A percentile compares a stretch with the other conserved stretches of the same genome.
phyloP scores from a whole-genome alignment of 2,888 invertebrate species.

The Brassicogethes aeneus region DNA sequence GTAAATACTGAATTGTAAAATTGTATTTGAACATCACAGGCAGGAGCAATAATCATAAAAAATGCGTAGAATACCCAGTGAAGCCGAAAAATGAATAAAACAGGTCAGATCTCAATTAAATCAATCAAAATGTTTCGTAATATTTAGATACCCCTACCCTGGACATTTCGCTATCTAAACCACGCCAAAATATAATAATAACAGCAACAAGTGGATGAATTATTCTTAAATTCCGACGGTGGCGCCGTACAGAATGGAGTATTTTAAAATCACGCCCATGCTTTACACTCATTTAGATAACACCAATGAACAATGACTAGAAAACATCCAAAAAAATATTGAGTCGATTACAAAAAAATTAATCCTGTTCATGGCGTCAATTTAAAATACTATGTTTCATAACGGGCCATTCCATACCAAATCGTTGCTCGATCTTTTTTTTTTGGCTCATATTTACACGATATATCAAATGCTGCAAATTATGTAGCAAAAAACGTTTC shows the following conservation, averaged over 20 bases:
- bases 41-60: conserved; percentile 22
- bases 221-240: conserved; percentile 2
- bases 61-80: conserved; percentile 6
- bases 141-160: conserved; percentile 31
- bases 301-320: too few species aligned
- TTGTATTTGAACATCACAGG: conserved; percentile 31
- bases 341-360: background rate
- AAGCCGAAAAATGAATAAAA: background rate
- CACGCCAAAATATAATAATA: conserved; percentile 12
- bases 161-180: conserved; percentile 28
- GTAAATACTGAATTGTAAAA: conserved; percentile 34
- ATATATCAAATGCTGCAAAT: too few species aligned
- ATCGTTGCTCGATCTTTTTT: too few species aligned
- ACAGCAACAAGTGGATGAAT: conserved; percentile 14
- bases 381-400: conserved; percentile 8
- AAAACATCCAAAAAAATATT: conserved; percentile 9
- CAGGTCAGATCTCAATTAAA: conserved; percentile 16
- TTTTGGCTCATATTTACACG: too few species aligned
- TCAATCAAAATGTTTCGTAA: conserved; percentile 15
- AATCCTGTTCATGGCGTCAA: background rate
- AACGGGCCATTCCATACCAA: conserved; percentile 5
- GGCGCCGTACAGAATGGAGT: too few species aligned
- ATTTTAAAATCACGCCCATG: too few species aligned
- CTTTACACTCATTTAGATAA: too few species aligned
- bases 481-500: too few species aligned